Conservation (phyloP, 2,888 invertebrate species). For the Anorthoa munda region DNA sequence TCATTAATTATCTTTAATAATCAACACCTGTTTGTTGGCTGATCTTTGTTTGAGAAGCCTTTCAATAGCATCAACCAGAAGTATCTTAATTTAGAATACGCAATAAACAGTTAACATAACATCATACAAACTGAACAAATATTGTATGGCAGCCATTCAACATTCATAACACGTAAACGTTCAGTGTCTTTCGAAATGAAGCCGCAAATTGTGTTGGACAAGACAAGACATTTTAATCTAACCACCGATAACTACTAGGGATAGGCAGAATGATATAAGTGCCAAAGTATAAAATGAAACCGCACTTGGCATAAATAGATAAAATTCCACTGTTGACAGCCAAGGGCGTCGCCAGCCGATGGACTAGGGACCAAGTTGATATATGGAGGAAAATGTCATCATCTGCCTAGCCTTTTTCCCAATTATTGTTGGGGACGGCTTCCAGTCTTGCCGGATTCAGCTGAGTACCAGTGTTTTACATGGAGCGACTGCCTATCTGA, state of each 20-base stretch:
- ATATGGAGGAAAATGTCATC: no score
- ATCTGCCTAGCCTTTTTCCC: no score
- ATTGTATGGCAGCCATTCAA: neutral
- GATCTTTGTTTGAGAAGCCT: neutral
- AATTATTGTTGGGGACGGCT: no score
- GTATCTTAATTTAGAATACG: slow-evolving; percentile 1
- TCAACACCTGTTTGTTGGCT: no score
- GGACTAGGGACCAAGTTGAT: no score
- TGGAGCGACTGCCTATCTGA: no score
- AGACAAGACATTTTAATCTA: slow-evolving; percentile 17
- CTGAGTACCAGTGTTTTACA: no score
- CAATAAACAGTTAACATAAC: slow-evolving; percentile 16
- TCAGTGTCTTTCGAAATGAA: slow-evolving; percentile 8
- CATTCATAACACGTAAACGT: neutral
- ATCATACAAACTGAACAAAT: slow-evolving; percentile 47
- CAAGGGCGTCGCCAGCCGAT: no score
- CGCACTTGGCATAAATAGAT: slow-evolving; percentile 42
- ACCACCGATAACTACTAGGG: slow-evolving; percentile 7
- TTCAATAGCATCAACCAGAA: neutral
- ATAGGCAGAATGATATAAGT: slow-evolving; percentile 28
- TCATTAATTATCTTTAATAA: neutral
- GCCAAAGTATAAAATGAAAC: slow-evolving; percentile 36
- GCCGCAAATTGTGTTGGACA: neutral
- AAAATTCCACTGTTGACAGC: slow-evolving; percentile 44
- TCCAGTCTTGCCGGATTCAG: no score